Base-by-base conservation (phyloP, 2,113 vertebrate species). In the Electrona antarctica region DNA sequence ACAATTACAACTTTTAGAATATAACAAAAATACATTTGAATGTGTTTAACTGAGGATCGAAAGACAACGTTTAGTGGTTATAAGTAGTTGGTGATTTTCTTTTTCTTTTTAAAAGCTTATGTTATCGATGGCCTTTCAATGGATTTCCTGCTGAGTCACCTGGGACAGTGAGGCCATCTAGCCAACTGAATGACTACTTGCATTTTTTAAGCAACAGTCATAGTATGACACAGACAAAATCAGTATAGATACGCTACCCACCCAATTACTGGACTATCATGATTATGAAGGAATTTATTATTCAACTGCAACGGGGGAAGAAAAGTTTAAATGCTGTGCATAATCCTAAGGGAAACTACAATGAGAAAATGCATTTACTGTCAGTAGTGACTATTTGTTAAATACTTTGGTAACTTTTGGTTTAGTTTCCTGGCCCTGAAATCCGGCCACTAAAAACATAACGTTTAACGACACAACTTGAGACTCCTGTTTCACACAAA, bases 111-210 rank as follows among this genome's bases (percentile, higher is more conserved):
- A 41, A 41, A 41, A 67, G 62, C n/a, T 50, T 14, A 61, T 63
- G 50, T 66, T 55, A 83, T 82, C 78, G 75, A 61, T 57, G 47
- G 7, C 71, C 65, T 73, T 41, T 41, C 13, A 56, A 60, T 60
- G 74, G 73, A 78, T 75, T 83, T 82, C 76, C 79, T 77, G 81
- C 84, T 81, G 82, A 90, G 68, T 90, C 86, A 88, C 82, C 78
- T 81, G 77, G 79, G 84, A 54, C 52, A 12, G 60, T 72, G 64
- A 60, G 76, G 74, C 71, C 77, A 63, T 76, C 85, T 51, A 72
- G 70, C 76, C 70, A 69, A 48, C 71, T 46, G 74, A 77, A 83
- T 87, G 92, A 90, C 71, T 88, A 85, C 86, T 50, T 59, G 71
- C 83, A 86, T 89, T 88, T 70, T 67, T 71, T 15, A 63, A 76